Conservation (phyloP, 2,888 invertebrate genomes). For the Galeruca laticollis region DNA sequence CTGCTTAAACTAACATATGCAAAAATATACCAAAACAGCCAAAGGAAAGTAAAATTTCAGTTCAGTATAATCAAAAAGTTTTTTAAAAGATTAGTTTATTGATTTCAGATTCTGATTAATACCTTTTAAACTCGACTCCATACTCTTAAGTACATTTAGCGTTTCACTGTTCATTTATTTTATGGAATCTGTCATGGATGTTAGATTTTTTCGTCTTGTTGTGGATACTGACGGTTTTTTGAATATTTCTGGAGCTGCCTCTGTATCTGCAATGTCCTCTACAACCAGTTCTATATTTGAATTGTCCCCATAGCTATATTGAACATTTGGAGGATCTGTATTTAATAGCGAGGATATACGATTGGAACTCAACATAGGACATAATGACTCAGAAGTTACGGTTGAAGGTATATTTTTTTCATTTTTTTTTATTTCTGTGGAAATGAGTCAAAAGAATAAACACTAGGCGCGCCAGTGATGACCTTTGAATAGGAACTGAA, state of each 20-base stretch:
- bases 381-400: no score
- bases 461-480: slow-evolving; percentile 4
- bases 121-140: slow-evolving; percentile 10
- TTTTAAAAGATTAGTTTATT: slow-evolving; percentile 13
- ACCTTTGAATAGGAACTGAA: slow-evolving; percentile 16
- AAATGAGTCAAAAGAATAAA: slow-evolving; percentile 6
- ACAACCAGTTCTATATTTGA: slow-evolving; percentile 17
- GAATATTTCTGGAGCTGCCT: slow-evolving; percentile 12
- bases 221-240: slow-evolving; percentile 9
- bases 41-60: slow-evolving; percentile 11
- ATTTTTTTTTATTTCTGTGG: slow-evolving; percentile 4
- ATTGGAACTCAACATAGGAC: slow-evolving; percentile 9
- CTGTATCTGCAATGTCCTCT: slow-evolving; percentile 9
- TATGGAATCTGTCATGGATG: no score
- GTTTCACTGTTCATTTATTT: slow-evolving; percentile 11
- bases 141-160: slow-evolving; percentile 13
- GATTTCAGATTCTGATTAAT: slow-evolving; percentile 13
- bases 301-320: slow-evolving; percentile 10
- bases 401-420: no score
- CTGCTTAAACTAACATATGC: no score
- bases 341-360: slow-evolving; percentile 1
- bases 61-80: slow-evolving; percentile 5
- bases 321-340: slow-evolving; percentile 11
- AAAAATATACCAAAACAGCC: slow-evolving; percentile 11
- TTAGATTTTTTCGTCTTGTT: slow-evolving; percentile 15